Base-by-base conservation (phyloP, 2,888 invertebrate species). In the Synergus laeviventris region DNA sequence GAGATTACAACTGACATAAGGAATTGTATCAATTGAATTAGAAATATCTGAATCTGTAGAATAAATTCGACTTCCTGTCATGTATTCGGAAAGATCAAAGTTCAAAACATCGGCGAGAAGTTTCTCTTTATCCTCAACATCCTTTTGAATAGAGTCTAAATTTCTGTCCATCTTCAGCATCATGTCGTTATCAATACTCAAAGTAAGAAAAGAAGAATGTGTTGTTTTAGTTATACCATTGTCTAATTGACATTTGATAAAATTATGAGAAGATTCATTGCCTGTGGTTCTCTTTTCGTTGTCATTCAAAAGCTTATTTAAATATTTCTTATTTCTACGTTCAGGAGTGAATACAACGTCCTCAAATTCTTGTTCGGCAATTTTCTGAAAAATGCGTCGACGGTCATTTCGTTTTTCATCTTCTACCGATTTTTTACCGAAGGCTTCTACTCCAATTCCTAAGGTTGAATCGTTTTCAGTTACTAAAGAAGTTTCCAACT, bases 61-160 rank as follows among this genome's bases (percentile, higher is more conserved):
- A 60, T 77, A 76, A 77, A 84, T 83, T 74, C 84, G 80, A 78
- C 83, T 87, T 54, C 84, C 86, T 9, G 85, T 86, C 87, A 88
- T 89, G 59, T 88, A 90, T 61, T 88, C 88, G 1, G 89, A 88
- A 9, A 90, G 83, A 84, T 94, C 94, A 62, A 95, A 92, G 87
- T 94, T 93, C 42, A 95, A 91, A 87, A 95, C 92, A 86, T 94
- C 94, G 0, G 95, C 95, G 16, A 95, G 90, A 24, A 94, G 92
- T 88, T 94, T 95, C 84, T 96, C 96, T 88, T 96, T 96, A 81
- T 94, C 93, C 87, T 94, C 94, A 59, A 96, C 94, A 82, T 96
- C 94, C 82, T 94, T 93, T 83, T 94, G 93, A 73, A 96, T 93
- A 0, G 94, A 93, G 81, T 93, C 93, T 4, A 90, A 83, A 85